These are phyloP conservation scores for Apis cerana DNA, from an alignment of 1,140 invertebrate genomes.

Conservation along the genomic window DNA sequence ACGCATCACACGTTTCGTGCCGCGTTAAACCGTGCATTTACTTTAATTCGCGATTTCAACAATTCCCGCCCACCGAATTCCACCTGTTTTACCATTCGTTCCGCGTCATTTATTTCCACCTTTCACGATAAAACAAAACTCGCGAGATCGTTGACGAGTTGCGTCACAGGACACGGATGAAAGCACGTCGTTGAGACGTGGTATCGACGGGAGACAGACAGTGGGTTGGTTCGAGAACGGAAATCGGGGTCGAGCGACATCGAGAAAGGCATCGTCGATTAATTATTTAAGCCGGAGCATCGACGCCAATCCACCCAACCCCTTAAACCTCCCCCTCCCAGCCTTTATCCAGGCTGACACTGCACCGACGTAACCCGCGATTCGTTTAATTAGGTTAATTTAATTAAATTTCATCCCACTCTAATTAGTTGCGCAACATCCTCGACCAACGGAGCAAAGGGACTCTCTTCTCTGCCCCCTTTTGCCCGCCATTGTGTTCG, in stretches of 20 bases:
- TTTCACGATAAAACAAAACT: too few species aligned
- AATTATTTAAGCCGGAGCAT: slow-evolving; percentile 50
- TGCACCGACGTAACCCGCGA: slow-evolving; percentile 33
- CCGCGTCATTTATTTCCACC: too few species aligned
- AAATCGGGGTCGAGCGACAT: background rate
- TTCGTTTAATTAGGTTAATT: slow-evolving; percentile 59
- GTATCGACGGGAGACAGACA: background rate
- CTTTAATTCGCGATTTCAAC: too few species aligned
- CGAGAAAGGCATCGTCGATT: slow-evolving; percentile 35
- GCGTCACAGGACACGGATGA: too few species aligned
- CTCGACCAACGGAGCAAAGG: slow-evolving; percentile 26
- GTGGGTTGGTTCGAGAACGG: background rate
- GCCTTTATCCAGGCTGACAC: slow-evolving; percentile 3
- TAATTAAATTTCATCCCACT: slow-evolving; percentile 56
- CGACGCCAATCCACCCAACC: slow-evolving; percentile 1
- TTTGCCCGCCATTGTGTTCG: slow-evolving; percentile 3
- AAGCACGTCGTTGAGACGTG: too few species aligned
- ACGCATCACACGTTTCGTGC: too few species aligned
- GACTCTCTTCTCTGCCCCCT: background rate
- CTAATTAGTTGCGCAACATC: slow-evolving; percentile 56
- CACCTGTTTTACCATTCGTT: too few species aligned
- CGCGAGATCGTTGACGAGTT: too few species aligned
- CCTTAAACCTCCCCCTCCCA: background rate
- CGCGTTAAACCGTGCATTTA: too few species aligned
- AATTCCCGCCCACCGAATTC: too few species aligned